Base-by-base conservation (phyloP, 2,797 vertebrate genomes). In the Rhodeus uyekii region DNA sequence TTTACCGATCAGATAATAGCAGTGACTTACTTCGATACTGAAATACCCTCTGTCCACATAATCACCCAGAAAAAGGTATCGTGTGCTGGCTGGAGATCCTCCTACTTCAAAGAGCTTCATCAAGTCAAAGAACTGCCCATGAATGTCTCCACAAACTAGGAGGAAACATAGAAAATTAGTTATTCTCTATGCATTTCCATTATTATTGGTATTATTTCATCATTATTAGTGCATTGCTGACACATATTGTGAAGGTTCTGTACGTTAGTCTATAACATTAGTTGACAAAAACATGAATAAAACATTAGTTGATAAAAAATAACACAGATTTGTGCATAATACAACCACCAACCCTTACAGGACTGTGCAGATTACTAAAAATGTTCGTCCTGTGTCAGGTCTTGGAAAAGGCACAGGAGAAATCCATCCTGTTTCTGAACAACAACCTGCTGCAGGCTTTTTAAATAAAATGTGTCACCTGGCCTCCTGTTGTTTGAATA, bases 101-200 rank as follows among this genome's bases (percentile, higher is more conserved):
- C 95, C 95, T 80, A 96, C 95, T 89, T 96, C 95, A 90, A 96
- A 96, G 86, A 96, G 90, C 91, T 96, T 96, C 95, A 96, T 96
- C 73, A 96, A 92, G 89, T 96, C 95, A 90, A 96, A 96, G 91
- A 96, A 96, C 84, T 96, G 95, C 64, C 95, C 95, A 16, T 96
- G 95, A 88, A 96, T 95, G 92, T 96, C 95, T 34, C 95, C 95
- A 55, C 95, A 96, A 82, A 96, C 95, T 96, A 87, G 24, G n/a
- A 86, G 36, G 71, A 73, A 82, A 12, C 38, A 81, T 29, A 68
- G 13, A 68, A 16, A 68, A 68, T 27, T 39, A 44, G 13, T 68
- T 68, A 68, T 68, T 38, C 27, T 60, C 55, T n/a, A 10, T 39
- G 3, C 5, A 39, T 39, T 38, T 65, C 5, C 39, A 65, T 65